Conservation (phyloP, 1,140 invertebrate genomes). For the Colletes gigas region DNA sequence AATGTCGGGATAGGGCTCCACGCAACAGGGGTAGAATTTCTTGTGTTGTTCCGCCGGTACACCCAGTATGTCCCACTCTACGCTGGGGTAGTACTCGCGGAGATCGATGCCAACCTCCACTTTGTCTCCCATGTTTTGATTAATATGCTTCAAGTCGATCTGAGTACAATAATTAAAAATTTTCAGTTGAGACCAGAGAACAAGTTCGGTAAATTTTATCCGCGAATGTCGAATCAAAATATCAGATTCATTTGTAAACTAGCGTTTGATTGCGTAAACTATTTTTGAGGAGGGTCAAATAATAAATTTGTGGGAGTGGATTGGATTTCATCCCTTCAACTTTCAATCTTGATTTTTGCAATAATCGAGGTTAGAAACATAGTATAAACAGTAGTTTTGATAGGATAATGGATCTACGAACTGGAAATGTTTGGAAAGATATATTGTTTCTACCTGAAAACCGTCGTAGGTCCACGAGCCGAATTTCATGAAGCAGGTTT, state of each 20-base stretch:
- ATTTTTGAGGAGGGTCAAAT: too few relatives aligned
- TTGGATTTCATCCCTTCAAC: too few relatives aligned
- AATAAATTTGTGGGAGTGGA: too few relatives aligned
- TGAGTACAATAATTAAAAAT: conserved; percentile 72
- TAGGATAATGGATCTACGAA: too few relatives aligned
- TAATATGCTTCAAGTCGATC: conserved; percentile 96
- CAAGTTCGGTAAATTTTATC: too few relatives aligned
- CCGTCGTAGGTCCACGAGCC: conserved; percentile 99
- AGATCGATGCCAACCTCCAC: conserved; percentile 95
- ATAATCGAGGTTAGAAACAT: too few relatives aligned
- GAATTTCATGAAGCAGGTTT: conserved; percentile 97
- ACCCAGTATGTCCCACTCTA: conserved; percentile 98
- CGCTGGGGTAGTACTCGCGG: conserved; percentile 96
- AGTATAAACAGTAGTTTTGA: too few relatives aligned
- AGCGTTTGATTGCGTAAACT: too few relatives aligned
- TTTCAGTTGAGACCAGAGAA: background rate
- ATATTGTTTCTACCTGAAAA: conserved; percentile 85
- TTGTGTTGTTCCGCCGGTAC: conserved; percentile 95
- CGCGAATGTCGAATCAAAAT: too few relatives aligned
- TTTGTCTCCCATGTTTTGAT: conserved; percentile 88
- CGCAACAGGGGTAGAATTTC: conserved; percentile 94
- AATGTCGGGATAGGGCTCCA: conserved; percentile 95
- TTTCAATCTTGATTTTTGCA: too few relatives aligned
- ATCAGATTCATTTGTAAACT: too few relatives aligned
- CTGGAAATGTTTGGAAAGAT: too few relatives aligned